Evolutionary conservation across 2,888 invertebrate species (phyloP), one percentile per base, ranked within the genome.

Genomic region (Sphinx pinastri): DNA sequence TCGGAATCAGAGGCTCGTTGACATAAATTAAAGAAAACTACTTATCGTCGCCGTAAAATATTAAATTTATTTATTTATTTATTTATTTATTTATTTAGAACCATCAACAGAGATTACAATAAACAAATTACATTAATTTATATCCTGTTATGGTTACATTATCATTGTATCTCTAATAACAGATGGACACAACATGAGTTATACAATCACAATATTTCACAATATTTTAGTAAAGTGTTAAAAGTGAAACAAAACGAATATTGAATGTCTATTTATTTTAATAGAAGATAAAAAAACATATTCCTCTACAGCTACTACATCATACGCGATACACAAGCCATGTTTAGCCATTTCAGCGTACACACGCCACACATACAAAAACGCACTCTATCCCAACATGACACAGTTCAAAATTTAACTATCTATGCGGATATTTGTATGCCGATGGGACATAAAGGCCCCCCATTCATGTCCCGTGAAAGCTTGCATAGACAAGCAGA

Each of bases 391-490:
- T 63, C 8, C 12, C 19, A 7, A 19, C 11, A 1, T 12, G 0
- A 49, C 19, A 63, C 5, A 19, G 63, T 49, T 19, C 19, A 63
- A 49, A 63, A 63, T 63, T 68, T 72, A 70, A 70, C 13, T 66
- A 69, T 72, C 57, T 68, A 73, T 76, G 74, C 38, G 77, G 47
- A 19, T 68, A 71, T 77, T 77, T 84, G 82, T 84, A 85, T 82
- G 84, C 83, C 81, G 84, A 84, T 82, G 82, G 80, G 81, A 82
- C 82, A 89, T 92, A 92, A 90, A 91, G 63, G 88, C 84, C 82
- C 79, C 81, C 87, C 83, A 91, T 92, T 91, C 90, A 90, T 79
- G 85, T 77, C 77, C 83, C 84, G 84, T 91, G 90, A 91, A 92
- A 93, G 91, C 86, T 84, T 87, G 88, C 88, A 88, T 89, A 91